These are phyloP conservation scores for Aelia acuminata DNA, from an alignment of 2,888 invertebrate species.

Conservation along the genomic window DNA sequence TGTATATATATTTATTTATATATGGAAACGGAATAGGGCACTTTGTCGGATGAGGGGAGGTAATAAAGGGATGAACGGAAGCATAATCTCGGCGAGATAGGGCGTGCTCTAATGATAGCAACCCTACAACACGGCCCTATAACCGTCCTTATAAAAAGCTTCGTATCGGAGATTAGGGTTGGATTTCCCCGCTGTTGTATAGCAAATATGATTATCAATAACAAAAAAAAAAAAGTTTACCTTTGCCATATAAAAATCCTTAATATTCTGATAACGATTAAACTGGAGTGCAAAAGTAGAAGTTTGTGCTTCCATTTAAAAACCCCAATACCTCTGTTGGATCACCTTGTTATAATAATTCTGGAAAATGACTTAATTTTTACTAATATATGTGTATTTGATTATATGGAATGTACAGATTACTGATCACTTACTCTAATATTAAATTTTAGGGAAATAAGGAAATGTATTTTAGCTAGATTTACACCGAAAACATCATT, in stretches of 20 bases:
- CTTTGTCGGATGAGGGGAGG: neutral
- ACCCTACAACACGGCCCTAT: neutral
- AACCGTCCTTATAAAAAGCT: neutral
- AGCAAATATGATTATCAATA: neutral
- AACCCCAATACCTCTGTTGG: neutral
- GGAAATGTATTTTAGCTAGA: too few species aligned
- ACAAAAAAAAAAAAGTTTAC: neutral
- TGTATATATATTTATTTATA: neutral
- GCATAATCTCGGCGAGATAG: neutral
- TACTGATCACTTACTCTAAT: too few species aligned
- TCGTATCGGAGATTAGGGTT: neutral
- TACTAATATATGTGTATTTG: too few species aligned
- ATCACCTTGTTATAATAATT: neutral
- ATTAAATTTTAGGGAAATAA: too few species aligned
- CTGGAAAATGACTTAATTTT: neutral
- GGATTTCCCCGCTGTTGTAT: neutral
- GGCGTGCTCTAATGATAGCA: neutral
- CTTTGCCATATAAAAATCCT: neutral
- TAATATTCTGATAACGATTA: neutral
- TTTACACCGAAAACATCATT: too few species aligned
- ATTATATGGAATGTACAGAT: too few species aligned
- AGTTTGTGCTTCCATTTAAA: neutral
- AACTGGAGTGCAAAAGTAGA: neutral
- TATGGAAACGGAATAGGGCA: neutral
- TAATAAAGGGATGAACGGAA: neutral